Evolutionary conservation across 2,888 invertebrate species (phyloP).

Genomic region (Odontocolon sp.): DNA sequence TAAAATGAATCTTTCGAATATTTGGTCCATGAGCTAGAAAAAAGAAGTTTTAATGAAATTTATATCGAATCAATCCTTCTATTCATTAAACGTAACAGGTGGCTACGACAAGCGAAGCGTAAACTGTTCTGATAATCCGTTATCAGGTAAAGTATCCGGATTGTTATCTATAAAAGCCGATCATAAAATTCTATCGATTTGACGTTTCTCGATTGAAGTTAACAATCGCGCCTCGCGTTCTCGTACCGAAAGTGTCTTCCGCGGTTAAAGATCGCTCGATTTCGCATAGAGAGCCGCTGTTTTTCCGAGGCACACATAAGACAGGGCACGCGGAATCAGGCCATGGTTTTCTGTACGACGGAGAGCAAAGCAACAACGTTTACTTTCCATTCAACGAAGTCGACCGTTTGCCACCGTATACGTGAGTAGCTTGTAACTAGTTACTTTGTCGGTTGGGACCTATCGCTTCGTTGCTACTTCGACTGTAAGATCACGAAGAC

Average conservation of each 20-base stretch:
- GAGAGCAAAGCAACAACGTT: conserved; percentile 55
- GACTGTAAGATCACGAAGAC: conserved; percentile 22
- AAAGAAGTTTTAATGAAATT: too few species aligned
- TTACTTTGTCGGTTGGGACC: conserved; percentile 38
- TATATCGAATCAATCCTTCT: too few species aligned
- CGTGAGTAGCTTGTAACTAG: conserved; percentile 56
- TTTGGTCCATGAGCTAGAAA: too few species aligned
- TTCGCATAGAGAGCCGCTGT: conserved; percentile 11
- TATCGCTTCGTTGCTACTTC: conserved; percentile 10
- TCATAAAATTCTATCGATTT: conserved; percentile 45
- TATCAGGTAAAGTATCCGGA: conserved; percentile 30
- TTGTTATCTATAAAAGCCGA: conserved; percentile 47
- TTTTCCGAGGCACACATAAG: conserved; percentile 4
- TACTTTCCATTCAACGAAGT: conserved; percentile 68
- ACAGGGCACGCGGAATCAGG: conserved; percentile 64
- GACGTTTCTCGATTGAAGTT: conserved; percentile 17
- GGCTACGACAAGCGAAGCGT: not conserved
- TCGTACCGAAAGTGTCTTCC: not conserved
- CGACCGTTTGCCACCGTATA: conserved; percentile 37
- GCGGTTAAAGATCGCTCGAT: conserved; percentile 1
- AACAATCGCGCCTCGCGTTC: not conserved
- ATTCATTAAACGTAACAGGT: conserved; percentile 18
- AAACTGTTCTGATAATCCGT: conserved; percentile 42
- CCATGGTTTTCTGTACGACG: conserved; percentile 65
- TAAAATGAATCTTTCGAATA: not conserved